A percentile compares a stretch with the other conserved stretches of the same genome.
Evolutionary conservation across 2,888 invertebrate genomes (phyloP).

Genomic region (Mythimna ferrago): DNA sequence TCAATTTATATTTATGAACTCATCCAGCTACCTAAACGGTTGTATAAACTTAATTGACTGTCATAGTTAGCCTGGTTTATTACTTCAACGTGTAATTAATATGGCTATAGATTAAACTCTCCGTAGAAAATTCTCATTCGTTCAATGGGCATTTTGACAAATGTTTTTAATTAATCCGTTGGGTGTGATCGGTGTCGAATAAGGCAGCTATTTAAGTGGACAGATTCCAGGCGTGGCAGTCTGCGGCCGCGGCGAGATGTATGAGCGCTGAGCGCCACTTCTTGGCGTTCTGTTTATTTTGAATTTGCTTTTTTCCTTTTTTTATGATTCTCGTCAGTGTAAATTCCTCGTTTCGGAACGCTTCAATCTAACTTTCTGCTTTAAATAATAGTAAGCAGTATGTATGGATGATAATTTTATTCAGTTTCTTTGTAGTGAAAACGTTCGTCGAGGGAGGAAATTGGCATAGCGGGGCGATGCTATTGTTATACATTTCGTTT

Average conservation of each 20-base stretch:
- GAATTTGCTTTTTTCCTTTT: slow-evolving; percentile 60
- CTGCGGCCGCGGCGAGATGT: slow-evolving; percentile 72
- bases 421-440: slow-evolving; percentile 84
- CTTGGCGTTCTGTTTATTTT: slow-evolving; percentile 73
- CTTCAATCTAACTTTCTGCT: slow-evolving; percentile 75
- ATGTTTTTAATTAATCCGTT: slow-evolving; percentile 87
- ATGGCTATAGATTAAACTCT: slow-evolving; percentile 74
- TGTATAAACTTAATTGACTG: slow-evolving; percentile 80
- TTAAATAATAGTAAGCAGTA: slow-evolving; percentile 75
- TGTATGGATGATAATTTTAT: slow-evolving; percentile 85
- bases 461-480: slow-evolving; percentile 86
- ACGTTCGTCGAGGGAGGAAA: slow-evolving; percentile 86
- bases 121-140: slow-evolving; percentile 78
- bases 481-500: slow-evolving; percentile 89
- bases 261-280: slow-evolving; percentile 75
- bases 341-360: slow-evolving; percentile 69
- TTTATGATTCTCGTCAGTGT: slow-evolving; percentile 63
- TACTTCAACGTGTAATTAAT: slow-evolving; percentile 80
- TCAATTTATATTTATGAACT: slow-evolving; percentile 77
- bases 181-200: slow-evolving; percentile 81
- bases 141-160: slow-evolving; percentile 83
- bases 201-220: slow-evolving; percentile 81
- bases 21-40: slow-evolving; percentile 74
- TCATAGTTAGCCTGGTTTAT: slow-evolving; percentile 81
- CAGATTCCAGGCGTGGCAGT: slow-evolving; percentile 83